Evolutionary conservation across 30 jellyfish, hydroid and myxozoan genomes (phyloP).

Genomic region (Clytia hemisphaerica): DNA sequence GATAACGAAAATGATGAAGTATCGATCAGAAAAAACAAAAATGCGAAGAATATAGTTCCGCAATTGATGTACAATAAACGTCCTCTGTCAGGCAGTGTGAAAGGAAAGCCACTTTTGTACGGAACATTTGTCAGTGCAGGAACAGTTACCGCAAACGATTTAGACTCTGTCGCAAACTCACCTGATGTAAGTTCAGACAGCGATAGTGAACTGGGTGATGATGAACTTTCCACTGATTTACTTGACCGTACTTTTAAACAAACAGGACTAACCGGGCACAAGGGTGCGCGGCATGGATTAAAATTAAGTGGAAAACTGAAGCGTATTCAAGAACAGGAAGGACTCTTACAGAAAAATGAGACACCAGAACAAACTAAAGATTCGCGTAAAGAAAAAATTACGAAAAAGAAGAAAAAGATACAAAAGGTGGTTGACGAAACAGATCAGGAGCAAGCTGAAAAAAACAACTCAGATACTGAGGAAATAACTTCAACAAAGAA

Average conservation of each 20-base stretch:
- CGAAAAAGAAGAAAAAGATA: no score
- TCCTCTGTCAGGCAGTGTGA: conserved; percentile 39
- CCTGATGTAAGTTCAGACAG: conserved; percentile 1
- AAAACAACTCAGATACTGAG: no score
- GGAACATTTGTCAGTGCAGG: conserved; percentile 79
- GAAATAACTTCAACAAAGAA: no score
- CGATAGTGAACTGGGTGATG: conserved; percentile 9
- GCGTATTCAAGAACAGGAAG: conserved; percentile 78
- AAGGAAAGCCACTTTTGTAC: conserved; percentile 50
- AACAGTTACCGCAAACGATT: conserved; percentile 23
- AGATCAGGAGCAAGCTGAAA: no score
- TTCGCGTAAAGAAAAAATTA: no score
- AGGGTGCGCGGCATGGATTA: conserved; percentile 97
- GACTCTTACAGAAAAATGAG: not conserved
- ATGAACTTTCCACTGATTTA: conserved; percentile 28
- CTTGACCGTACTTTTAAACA: conserved; percentile 60
- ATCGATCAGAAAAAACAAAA: conserved; percentile 35
- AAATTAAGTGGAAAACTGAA: conserved; percentile 72
- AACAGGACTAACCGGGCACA: conserved; percentile 90
- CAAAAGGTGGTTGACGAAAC: no score
- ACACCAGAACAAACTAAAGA: no score
- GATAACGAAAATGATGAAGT: conserved; percentile 22
- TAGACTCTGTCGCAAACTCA: not conserved
- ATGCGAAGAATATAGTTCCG: conserved; percentile 23
- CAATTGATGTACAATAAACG: conserved; percentile 34